Percentiles rank a stretch among this genome's conserved stretches.
Conservation (phyloP, 2,888 invertebrate species). For the Auanema freiburgensis region DNA sequence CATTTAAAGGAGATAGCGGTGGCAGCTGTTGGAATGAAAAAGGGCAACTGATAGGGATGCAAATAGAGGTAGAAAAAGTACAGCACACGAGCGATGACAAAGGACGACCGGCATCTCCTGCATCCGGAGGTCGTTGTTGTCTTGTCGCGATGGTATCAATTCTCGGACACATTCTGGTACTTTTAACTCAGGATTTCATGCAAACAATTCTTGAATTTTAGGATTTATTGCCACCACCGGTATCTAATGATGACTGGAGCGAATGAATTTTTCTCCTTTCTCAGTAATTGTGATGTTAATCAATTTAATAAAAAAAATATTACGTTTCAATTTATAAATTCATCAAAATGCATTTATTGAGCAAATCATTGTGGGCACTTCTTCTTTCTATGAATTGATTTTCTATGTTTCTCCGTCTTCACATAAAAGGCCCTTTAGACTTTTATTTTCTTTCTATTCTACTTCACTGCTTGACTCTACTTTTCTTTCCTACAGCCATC, state of each 20-base stretch:
- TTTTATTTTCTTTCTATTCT: too few species aligned
- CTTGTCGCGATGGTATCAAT: slow-evolving; percentile 20
- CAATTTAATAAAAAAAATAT: slow-evolving; percentile 12
- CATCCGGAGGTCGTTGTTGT: slow-evolving; percentile 23
- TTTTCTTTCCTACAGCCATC: too few species aligned
- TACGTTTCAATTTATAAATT: slow-evolving; percentile 4
- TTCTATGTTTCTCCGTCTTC: too few species aligned
- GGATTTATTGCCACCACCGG: slow-evolving; percentile 30
- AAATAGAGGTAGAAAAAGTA: slow-evolving; percentile 23
- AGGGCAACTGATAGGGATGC: slow-evolving; percentile 27
- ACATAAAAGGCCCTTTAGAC: too few species aligned
- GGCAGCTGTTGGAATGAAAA: slow-evolving; percentile 28
- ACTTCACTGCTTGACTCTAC: too few species aligned
- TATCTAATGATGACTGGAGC: slow-evolving; percentile 28
- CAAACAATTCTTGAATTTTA: slow-evolving; percentile 30
- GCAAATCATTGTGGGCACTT: too few species aligned
- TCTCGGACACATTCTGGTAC: slow-evolving; percentile 24
- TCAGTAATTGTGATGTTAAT: slow-evolving; percentile 16
- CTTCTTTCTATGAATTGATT: too few species aligned
- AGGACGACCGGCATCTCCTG: slow-evolving; percentile 25
- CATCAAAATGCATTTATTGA: not conserved
- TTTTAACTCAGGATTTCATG: slow-evolving; percentile 26
- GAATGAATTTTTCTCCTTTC: slow-evolving; percentile 25
- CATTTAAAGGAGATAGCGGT: slow-evolving; percentile 31
- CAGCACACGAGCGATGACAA: slow-evolving; percentile 19